Conservation (phyloP, 1,140 invertebrate genomes). For the Lasioglossum baleicum region DNA sequence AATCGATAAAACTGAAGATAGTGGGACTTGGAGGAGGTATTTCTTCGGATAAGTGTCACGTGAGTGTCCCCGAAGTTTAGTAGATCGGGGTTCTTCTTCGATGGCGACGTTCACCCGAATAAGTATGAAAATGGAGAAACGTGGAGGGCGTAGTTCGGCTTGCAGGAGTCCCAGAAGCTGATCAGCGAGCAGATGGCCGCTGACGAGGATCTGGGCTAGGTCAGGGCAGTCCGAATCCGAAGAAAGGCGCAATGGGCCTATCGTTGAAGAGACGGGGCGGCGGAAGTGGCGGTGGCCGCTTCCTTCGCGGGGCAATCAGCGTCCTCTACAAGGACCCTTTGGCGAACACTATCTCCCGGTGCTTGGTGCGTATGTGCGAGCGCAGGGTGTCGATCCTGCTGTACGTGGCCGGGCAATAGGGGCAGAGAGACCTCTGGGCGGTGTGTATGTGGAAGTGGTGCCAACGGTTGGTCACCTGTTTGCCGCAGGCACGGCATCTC, state of each 20-base stretch:
- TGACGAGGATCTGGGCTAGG: slow-evolving; percentile 28
- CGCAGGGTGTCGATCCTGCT: slow-evolving; percentile 91
- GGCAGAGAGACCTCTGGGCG: slow-evolving; percentile 88
- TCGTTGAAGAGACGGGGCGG: slow-evolving; percentile 54
- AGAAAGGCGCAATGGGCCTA: slow-evolving; percentile 58
- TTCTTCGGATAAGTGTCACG: no score
- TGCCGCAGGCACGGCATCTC: slow-evolving; percentile 90
- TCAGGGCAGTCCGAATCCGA: slow-evolving; percentile 60
- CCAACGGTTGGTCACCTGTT: slow-evolving; percentile 92
- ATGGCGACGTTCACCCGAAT: neutral
- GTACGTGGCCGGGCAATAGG: slow-evolving; percentile 91
- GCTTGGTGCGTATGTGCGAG: slow-evolving; percentile 87
- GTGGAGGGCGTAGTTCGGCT: neutral
- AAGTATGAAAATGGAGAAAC: neutral
- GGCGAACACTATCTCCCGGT: slow-evolving; percentile 82
- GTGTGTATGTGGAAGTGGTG: slow-evolving; percentile 92
- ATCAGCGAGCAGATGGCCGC: slow-evolving; percentile 16
- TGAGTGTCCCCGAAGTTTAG: no score
- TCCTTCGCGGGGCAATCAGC: slow-evolving; percentile 70
- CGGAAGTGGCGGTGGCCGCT: slow-evolving; percentile 63
- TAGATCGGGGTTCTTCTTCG: no score
- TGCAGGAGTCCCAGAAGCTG: neutral
- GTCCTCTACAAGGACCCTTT: slow-evolving; percentile 74
- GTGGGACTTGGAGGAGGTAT: no score
- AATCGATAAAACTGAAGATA: no score